These are phyloP conservation scores for Aphyosemion australe DNA, from an alignment of 2,113 vertebrate genomes.

Conservation along the genomic window DNA sequence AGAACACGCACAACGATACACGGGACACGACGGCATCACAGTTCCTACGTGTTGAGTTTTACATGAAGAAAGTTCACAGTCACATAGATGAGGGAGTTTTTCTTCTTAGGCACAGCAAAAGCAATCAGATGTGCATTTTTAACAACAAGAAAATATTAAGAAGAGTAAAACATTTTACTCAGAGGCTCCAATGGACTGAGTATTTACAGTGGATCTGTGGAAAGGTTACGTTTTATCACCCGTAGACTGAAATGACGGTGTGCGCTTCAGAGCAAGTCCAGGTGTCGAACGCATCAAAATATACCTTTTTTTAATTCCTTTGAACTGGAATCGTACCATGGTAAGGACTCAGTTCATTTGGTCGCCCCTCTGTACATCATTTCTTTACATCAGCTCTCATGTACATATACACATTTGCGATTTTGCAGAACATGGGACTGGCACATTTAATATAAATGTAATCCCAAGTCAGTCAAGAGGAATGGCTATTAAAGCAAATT, in stretches of 20 bases:
- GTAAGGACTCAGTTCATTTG: conserved; percentile 63
- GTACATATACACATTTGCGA: conserved; percentile 63
- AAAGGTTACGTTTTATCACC: conserved; percentile 5
- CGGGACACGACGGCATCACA: conserved; percentile 73
- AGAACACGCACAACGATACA: conserved; percentile 63
- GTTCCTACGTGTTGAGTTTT: conserved; percentile 66
- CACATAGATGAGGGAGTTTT: conserved; percentile 58
- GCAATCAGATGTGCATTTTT: conserved; percentile 55
- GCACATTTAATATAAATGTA: conserved; percentile 80
- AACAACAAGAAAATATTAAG: conserved; percentile 46
- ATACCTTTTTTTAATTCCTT: neutral
- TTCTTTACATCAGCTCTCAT: conserved; percentile 51
- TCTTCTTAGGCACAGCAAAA: conserved; percentile 73
- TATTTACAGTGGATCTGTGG: conserved; percentile 48
- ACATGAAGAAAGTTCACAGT: conserved; percentile 69
- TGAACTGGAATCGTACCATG: conserved; percentile 17
- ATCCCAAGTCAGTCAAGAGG: conserved; percentile 63
- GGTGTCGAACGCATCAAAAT: neutral
- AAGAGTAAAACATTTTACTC: conserved; percentile 54
- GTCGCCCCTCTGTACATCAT: conserved; percentile 24
- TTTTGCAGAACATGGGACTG: conserved; percentile 59
- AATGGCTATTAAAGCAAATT: conserved; percentile 60
- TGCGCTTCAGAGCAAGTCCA: conserved; percentile 12
- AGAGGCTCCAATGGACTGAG: conserved; percentile 49
- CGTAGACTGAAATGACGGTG: conserved; percentile 18